Percentiles rank a stretch among this genome's conserved stretches.
phyloP scores from a whole-genome alignment of 2,113 vertebrate species.

The Heterotis niloticus region DNA sequence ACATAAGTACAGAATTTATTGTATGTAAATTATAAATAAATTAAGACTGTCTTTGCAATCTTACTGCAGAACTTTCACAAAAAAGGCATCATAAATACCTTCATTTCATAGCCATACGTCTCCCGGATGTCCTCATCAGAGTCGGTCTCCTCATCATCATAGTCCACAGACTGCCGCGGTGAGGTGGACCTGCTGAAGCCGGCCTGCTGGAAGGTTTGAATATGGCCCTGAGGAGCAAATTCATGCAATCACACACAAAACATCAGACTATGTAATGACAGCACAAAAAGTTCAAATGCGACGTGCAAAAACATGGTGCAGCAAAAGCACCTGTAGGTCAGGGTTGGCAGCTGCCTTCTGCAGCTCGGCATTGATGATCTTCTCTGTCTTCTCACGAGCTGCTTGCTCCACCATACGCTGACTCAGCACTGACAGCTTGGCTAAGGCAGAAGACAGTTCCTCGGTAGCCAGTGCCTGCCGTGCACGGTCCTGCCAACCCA shows the following conservation, averaged over 20 bases:
- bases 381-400: slow-evolving; percentile 93
- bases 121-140: slow-evolving; percentile 96
- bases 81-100: slow-evolving; percentile 58
- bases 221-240: slow-evolving; percentile 74
- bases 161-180: slow-evolving; percentile 83
- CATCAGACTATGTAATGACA: background rate
- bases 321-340: slow-evolving; percentile 79
- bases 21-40: no score
- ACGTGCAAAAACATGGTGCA: no score
- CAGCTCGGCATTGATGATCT: slow-evolving; percentile 95
- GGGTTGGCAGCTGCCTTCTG: slow-evolving; percentile 97
- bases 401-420: slow-evolving; percentile 98
- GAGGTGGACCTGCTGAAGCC: slow-evolving; percentile 89
- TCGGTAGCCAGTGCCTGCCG: slow-evolving; percentile 90
- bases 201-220: slow-evolving; percentile 93
- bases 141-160: slow-evolving; percentile 96
- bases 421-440: slow-evolving; percentile 92
- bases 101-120: slow-evolving; percentile 88
- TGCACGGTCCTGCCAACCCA: slow-evolving; percentile 96
- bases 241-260: background rate
- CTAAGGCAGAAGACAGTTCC: slow-evolving; percentile 91
- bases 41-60: no score
- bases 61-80: background rate
- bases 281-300: no score
- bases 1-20: no score